These are phyloP conservation scores for Xenus cinereus DNA, from an alignment of 2,113 vertebrate genomes.

Conservation along the genomic window DNA sequence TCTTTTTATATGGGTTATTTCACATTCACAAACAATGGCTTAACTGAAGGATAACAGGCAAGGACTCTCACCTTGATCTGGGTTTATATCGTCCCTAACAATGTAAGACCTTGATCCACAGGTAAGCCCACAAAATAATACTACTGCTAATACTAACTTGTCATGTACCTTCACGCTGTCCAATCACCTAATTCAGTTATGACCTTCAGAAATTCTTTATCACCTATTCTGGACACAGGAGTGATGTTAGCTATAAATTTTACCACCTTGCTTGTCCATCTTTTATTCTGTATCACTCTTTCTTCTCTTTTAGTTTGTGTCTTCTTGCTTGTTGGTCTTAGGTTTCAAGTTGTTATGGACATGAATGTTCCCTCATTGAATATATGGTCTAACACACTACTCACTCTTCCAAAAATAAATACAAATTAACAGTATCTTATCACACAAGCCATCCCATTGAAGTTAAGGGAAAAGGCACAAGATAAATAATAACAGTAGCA, in stretches of 20 bases:
- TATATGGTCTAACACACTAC: background rate
- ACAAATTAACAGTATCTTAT: background rate
- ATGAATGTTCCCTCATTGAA: background rate
- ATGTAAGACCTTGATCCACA: constrained; percentile 47
- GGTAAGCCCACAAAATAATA: constrained; percentile 26
- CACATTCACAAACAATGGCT: background rate
- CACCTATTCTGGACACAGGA: background rate
- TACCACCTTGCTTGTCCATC: background rate
- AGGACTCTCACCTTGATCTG: constrained; percentile 26
- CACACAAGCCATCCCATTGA: background rate
- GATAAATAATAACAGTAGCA: constrained; percentile 7
- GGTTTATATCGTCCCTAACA: constrained; percentile 33
- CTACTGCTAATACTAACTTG: constrained; percentile 1
- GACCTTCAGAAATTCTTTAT: constrained; percentile 60
- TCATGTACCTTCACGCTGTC: background rate
- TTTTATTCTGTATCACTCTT: background rate
- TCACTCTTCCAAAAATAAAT: constrained; percentile 4
- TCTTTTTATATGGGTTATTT: background rate
- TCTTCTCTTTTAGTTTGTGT: background rate
- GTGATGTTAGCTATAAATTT: constrained; percentile 42
- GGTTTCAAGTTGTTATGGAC: background rate
- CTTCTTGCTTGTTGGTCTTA: background rate
- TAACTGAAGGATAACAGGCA: constrained; percentile 27
- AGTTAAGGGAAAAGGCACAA: background rate
- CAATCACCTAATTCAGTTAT: background rate